Evolutionary conservation across 2,113 vertebrate species (phyloP).

Genomic region (Cepphus grylle): DNA sequence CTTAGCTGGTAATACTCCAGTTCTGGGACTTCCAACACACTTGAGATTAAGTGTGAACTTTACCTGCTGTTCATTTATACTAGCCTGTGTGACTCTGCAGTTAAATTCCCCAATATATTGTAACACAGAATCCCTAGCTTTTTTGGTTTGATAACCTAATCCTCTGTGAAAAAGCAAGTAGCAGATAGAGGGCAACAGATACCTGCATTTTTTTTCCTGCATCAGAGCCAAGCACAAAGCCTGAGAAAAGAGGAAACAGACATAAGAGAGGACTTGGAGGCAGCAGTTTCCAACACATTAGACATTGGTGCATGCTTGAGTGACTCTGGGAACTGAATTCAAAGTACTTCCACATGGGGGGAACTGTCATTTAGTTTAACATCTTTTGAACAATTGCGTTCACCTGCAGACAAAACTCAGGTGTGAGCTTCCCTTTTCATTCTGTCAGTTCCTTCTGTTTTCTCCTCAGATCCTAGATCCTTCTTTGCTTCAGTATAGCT

Average conservation of each 20-base stretch:
- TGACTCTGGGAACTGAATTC: not conserved
- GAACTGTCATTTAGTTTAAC: not conserved
- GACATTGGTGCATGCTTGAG: not conserved
- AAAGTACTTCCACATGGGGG: not conserved
- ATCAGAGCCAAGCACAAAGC: not conserved
- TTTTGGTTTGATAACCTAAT: not conserved
- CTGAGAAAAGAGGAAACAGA: not conserved
- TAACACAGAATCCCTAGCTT: not conserved
- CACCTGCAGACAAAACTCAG: not conserved
- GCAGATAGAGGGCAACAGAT: not conserved
- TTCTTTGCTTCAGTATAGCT: not conserved
- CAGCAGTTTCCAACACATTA: not conserved
- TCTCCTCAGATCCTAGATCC: not conserved
- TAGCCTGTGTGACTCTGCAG: not conserved
- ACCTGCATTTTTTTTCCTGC: not conserved
- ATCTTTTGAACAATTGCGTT: not conserved
- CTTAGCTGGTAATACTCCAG: not conserved
- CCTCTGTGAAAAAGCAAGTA: not conserved
- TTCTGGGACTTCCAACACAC: not conserved
- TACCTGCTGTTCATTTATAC: not conserved
- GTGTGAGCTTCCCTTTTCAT: not conserved
- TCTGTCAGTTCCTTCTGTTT: not conserved
- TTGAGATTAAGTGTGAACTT: not conserved
- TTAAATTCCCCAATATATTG: accelerated
- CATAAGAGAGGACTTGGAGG: not conserved